A percentile compares a stretch with the other conserved stretches of the same genome.
These are phyloP conservation scores for Catharus bicknelli DNA, from an alignment of 2,113 vertebrate species.

Conservation along the genomic window DNA sequence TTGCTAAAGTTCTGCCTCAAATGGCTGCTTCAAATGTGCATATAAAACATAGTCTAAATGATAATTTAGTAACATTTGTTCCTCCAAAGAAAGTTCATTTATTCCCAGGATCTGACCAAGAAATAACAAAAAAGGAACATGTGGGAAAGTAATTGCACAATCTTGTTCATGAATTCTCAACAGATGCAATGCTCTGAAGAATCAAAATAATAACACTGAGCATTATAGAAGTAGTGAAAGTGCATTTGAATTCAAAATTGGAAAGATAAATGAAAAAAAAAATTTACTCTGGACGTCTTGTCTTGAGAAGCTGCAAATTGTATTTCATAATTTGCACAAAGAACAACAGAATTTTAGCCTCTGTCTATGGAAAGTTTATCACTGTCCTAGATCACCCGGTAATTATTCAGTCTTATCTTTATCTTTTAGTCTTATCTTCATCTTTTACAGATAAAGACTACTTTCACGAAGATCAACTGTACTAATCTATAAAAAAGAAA, in stretches of 20 bases:
- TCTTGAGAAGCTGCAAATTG: neutral
- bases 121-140: neutral
- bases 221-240: neutral
- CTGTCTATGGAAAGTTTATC: neutral
- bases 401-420: neutral
- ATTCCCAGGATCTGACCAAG: neutral
- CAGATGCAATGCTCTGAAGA: neutral
- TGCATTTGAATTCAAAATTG: neutral
- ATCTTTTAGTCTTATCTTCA: neutral
- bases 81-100: neutral
- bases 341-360: neutral
- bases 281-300: neutral
- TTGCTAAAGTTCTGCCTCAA: neutral
- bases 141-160: neutral
- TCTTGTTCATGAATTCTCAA: neutral
- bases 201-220: neutral
- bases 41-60: neutral
- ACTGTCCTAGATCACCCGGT: neutral
- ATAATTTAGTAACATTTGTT: neutral
- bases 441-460: neutral
- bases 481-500: neutral
- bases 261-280: neutral
- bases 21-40: neutral
- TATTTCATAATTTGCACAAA: neutral
- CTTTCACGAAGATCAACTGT: neutral